phyloP scores from a whole-genome alignment of 2,113 vertebrate genomes.

The Larimichthys polyactis region DNA sequence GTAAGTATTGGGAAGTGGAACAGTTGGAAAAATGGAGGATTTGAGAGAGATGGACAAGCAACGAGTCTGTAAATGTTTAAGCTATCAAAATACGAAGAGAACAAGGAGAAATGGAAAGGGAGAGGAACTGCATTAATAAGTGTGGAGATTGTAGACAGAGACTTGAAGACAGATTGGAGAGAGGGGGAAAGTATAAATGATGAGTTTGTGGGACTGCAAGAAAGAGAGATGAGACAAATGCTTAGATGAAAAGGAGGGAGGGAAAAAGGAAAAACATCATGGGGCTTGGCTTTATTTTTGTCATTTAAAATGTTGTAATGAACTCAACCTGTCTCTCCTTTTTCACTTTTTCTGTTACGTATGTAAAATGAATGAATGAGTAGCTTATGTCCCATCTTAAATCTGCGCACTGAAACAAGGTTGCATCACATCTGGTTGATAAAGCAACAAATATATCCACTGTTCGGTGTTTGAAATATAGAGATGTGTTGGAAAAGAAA shows the following conservation, averaged over 20 bases:
- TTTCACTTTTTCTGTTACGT: background rate
- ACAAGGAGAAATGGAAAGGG: background rate
- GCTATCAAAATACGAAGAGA: background rate
- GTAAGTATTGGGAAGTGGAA: conserved; percentile 6
- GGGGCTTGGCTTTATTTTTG: background rate
- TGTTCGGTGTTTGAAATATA: background rate
- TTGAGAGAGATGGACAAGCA: conserved; percentile 12
- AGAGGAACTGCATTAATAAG: background rate
- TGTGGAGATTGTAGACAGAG: background rate
- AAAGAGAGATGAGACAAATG: background rate
- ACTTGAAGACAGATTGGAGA: background rate
- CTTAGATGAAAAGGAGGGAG: too few relatives aligned
- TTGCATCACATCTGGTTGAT: background rate
- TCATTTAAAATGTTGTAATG: background rate
- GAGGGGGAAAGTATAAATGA: background rate
- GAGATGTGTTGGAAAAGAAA: background rate
- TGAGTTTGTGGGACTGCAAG: background rate
- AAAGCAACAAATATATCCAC: background rate
- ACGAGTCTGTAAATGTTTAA: background rate
- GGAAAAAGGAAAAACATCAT: background rate
- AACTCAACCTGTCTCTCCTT: background rate
- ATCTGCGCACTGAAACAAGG: background rate
- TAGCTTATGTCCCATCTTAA: background rate
- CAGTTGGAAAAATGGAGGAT: conserved; percentile 1
- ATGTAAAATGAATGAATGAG: background rate